A percentile compares a stretch with the other conserved stretches of the same genome.
These are phyloP conservation scores for Latrodectus hesperus DNA, from an alignment of 2,888 invertebrate species.

Conservation along the genomic window DNA sequence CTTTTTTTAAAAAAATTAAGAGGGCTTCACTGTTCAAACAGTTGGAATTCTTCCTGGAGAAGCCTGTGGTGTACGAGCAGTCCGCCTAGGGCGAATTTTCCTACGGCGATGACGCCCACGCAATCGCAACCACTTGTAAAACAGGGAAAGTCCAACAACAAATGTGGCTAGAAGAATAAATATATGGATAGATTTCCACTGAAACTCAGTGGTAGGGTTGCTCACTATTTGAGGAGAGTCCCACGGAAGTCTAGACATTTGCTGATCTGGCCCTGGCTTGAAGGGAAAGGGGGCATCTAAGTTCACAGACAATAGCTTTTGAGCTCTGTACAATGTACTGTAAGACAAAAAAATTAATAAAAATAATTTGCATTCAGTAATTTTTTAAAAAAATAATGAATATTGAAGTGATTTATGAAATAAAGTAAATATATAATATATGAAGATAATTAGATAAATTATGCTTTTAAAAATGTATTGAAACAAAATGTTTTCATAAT, in stretches of 20 bases:
- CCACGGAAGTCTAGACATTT: conserved; percentile 58
- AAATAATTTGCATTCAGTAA: too few relatives aligned
- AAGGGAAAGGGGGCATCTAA: conserved; percentile 71
- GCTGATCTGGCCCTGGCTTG: conserved; percentile 49
- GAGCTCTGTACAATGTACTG: conserved; percentile 85
- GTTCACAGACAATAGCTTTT: conserved; percentile 82
- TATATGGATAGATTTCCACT: conserved; percentile 52
- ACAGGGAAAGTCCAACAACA: conserved; percentile 31
- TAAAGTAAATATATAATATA: too few relatives aligned
- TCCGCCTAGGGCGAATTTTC: conserved; percentile 27
- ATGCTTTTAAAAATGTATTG: too few relatives aligned
- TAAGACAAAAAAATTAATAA: neutral
- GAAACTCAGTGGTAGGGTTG: conserved; percentile 64
- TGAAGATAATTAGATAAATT: too few relatives aligned
- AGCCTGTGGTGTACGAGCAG: conserved; percentile 40
- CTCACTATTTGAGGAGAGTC: conserved; percentile 67
- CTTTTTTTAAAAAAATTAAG: conserved; percentile 12
- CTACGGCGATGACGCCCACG: conserved; percentile 40
- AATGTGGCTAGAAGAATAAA: conserved; percentile 45
- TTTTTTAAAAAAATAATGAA: too few relatives aligned
- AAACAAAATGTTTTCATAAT: too few relatives aligned
- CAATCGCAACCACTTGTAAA: conserved; percentile 55
- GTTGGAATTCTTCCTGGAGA: conserved; percentile 54
- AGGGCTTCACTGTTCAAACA: conserved; percentile 34
- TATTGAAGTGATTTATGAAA: too few relatives aligned